Percentiles rank a stretch among this genome's conserved stretches.
Evolutionary conservation across 2,113 vertebrate genomes (phyloP).

Genomic region (Sturnira hondurensis): DNA sequence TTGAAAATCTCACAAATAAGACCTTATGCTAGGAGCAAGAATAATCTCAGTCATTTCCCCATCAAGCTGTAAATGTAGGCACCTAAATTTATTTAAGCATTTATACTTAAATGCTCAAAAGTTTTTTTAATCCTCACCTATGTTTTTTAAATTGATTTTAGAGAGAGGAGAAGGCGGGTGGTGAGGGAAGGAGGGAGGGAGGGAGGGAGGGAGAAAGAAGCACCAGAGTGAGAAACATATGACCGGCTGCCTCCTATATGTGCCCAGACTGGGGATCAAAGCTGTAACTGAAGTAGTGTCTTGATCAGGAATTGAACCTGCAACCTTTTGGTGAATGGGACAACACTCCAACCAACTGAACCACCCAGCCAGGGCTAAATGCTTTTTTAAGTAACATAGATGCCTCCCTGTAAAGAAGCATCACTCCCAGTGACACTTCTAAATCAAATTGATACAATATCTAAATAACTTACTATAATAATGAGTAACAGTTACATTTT

Average conservation of each 20-base stretch:
- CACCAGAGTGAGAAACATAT: not conserved
- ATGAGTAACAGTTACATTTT: not conserved
- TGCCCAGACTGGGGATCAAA: no score
- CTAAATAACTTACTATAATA: not conserved
- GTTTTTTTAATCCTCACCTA: no score
- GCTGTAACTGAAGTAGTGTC: not conserved
- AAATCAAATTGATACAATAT: not conserved
- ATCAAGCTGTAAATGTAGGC: not conserved
- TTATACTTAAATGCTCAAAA: no score
- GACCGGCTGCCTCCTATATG: no score
- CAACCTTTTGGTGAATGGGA: not conserved
- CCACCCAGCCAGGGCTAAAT: not conserved
- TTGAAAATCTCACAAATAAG: not conserved
- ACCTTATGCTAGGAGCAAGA: not conserved
- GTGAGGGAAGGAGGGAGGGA: fast-evolving
- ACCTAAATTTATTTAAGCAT: not conserved
- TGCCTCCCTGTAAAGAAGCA: not conserved
- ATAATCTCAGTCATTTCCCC: not conserved
- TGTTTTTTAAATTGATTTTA: not conserved
- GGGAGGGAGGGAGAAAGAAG: not conserved
- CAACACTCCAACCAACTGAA: not conserved
- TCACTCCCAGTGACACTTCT: not conserved
- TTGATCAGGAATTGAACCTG: not conserved
- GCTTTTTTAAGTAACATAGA: not conserved
- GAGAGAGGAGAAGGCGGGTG: not conserved